phyloP scores from a whole-genome alignment of 2,113 vertebrate species.

The Ammodytes dubius region DNA sequence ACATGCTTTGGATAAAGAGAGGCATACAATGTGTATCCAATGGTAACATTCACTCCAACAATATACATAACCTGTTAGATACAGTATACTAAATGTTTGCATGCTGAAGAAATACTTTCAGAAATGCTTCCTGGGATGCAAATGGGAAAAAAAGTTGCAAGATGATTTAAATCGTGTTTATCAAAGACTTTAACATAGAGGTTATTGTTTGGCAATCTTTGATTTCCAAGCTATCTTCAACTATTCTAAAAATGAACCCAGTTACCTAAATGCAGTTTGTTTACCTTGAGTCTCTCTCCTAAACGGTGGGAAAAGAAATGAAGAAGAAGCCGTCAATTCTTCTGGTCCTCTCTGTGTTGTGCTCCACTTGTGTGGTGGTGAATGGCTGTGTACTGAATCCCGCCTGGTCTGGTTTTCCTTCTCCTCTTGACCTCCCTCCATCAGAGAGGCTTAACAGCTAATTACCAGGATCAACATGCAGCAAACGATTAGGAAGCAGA shows the following conservation, averaged over 20 bases:
- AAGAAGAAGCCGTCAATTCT: background rate
- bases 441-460: constrained; percentile 68
- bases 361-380: constrained; percentile 16
- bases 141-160: background rate
- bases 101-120: background rate
- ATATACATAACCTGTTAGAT: background rate
- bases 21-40: background rate
- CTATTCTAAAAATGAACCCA: background rate
- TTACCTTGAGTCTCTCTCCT: constrained; percentile 41
- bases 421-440: constrained; percentile 43
- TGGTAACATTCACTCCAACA: background rate
- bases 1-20: constrained; percentile 65
- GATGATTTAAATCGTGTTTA: background rate
- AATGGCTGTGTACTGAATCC: constrained; percentile 1
- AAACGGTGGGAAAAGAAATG: background rate
- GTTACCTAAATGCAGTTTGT: background rate
- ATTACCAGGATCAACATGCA: constrained; percentile 56
- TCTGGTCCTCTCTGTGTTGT: background rate
- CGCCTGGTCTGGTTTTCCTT: background rate
- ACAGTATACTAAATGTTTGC: background rate
- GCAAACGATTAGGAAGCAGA: constrained; percentile 62
- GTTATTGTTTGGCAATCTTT: background rate
- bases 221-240: background rate
- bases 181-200: background rate
- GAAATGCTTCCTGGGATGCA: constrained; percentile 3